These are phyloP conservation scores for Lacanobia wlatinum DNA, from an alignment of 2,888 invertebrate genomes.

Conservation along the genomic window DNA sequence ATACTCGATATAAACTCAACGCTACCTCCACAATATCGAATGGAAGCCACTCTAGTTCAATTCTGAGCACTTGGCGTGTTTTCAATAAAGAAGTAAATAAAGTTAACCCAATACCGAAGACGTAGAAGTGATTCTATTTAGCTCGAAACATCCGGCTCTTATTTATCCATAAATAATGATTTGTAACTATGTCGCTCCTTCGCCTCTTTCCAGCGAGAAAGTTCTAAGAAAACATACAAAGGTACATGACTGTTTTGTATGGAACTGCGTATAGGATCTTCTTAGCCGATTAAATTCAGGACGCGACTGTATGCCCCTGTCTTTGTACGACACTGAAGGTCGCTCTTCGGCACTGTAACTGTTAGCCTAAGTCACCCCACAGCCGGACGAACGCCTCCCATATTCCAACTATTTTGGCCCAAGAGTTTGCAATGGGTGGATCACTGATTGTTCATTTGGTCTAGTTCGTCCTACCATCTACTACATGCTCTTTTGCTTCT, in stretches of 20 bases:
- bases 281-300: too few species aligned
- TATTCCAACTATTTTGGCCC: not conserved
- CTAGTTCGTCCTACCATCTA: not conserved
- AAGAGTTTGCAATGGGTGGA: not conserved
- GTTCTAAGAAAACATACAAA: too few species aligned
- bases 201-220: not conserved
- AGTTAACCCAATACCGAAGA: conserved; percentile 30
- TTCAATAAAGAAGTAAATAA: conserved; percentile 26
- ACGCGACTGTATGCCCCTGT: too few species aligned
- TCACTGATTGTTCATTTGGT: not conserved
- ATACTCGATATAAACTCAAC: conserved; percentile 17
- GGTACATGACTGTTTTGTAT: too few species aligned
- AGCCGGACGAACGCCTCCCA: too few species aligned
- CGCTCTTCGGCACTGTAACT: too few species aligned
- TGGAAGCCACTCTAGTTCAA: conserved; percentile 30
- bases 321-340: too few species aligned
- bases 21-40: conserved; percentile 7
- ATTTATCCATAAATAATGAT: not conserved
- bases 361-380: too few species aligned
- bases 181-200: not conserved
- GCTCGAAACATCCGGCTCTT: not conserved
- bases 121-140: conserved; percentile 16
- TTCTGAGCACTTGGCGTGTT: not conserved
- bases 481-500: not conserved
- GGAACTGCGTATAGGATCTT: too few species aligned